Evolutionary conservation across 2,113 vertebrate genomes (phyloP).

Genomic region (Scartelaos histophorus): DNA sequence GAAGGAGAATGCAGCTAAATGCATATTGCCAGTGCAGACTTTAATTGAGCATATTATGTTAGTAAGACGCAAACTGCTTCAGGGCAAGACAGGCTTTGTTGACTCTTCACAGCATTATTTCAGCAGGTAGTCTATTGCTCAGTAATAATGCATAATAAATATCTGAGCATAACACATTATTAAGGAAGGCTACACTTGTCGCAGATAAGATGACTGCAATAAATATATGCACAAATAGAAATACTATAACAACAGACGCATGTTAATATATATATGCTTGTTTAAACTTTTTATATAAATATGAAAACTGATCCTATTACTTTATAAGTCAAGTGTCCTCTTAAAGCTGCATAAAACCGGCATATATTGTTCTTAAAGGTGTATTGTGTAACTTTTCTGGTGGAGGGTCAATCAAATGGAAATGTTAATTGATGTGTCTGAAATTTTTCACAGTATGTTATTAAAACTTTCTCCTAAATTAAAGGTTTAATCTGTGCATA

Average conservation of each 20-base stretch:
- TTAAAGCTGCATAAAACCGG: not conserved
- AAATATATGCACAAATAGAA: not conserved
- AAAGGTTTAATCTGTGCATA: too few species aligned
- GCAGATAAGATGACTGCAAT: not conserved
- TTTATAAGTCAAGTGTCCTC: not conserved
- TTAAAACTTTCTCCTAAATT: too few species aligned
- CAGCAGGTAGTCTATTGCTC: not conserved
- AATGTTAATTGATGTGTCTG: too few species aligned
- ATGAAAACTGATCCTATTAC: not conserved
- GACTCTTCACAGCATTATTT: not conserved
- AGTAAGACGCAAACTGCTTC: not conserved
- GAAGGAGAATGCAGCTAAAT: not conserved
- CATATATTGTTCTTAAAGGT: too few species aligned
- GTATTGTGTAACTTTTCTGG: too few species aligned
- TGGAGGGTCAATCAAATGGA: too few species aligned
- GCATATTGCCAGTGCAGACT: not conserved
- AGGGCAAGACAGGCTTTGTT: not conserved
- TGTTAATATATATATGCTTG: not conserved
- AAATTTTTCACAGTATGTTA: too few species aligned
- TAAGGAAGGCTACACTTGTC: not conserved
- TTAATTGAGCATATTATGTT: not conserved
- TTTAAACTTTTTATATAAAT: not conserved
- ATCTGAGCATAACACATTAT: not conserved
- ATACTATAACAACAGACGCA: not conserved
- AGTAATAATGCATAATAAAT: not conserved